Base-by-base conservation (phyloP, 2,113 vertebrate species). In the Dryoscopus gambensis region DNA sequence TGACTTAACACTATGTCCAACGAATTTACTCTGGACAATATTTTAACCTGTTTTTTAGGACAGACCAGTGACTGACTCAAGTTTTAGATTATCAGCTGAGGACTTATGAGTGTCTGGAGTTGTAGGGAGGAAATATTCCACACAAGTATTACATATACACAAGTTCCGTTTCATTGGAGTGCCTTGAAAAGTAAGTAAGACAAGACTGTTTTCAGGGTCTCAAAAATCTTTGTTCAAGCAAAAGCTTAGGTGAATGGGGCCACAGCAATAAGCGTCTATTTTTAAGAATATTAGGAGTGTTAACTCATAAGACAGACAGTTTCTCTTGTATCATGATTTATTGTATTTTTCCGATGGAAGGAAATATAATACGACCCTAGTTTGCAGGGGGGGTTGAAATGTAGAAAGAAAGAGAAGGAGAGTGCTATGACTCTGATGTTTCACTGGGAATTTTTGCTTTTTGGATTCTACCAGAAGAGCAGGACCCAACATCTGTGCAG, bases 1-100 rank as follows among this genome's bases (percentile, higher is more conserved):
- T 3, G 1, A 13, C 7, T 83, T 68, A 14, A 14, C 1, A 2
- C 3, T 46, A 9, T 35, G 5, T 37, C 44, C 50, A 71, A n/a
- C 50, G 30, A 71, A 46, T 80, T 83, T 79, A 12, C 31, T 50
- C 31, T 75, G 73, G 28, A 53, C 23, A 86, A n/a, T 4, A 59
- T 57, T 91, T 84, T 86, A 64, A 56, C 10, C 18, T n/a, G 2
- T 0, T 52, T 68, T 86, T 77, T 73, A 60, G n/a, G 33, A 55
- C 15, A 86, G 30, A 76, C 8, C 14, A 77, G 27, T 57, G n/a
- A 37, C 12, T 56, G 35, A 47, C 22, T 57, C 7, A 20, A 53
- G 13, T 68, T 95, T 49, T 49, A 60, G 44, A n/a, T 80, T 69
- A 88, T 39, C 31, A 77, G 0, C n/a, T 65, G 28, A 31, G 59